These are phyloP conservation scores for Hylaea fasciaria DNA, from an alignment of 2,888 invertebrate species.

Conservation along the genomic window DNA sequence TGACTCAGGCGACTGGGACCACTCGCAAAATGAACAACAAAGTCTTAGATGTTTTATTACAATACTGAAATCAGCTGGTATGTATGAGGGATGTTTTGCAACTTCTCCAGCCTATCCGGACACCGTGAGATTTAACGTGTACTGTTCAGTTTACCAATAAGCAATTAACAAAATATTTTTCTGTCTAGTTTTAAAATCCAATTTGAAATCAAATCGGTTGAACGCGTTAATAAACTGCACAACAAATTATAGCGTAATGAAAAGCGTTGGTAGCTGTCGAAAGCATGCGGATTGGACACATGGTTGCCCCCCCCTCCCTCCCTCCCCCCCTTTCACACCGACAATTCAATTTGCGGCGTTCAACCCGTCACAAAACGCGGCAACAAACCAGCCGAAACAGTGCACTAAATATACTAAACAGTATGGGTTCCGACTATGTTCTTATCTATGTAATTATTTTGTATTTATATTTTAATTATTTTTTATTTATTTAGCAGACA, in stretches of 20 bases:
- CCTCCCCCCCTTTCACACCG: conserved; percentile 28
- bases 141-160: too few relatives aligned
- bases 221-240: conserved; percentile 30
- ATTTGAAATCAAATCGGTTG: conserved; percentile 19
- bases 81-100: too few relatives aligned
- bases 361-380: conserved; percentile 42
- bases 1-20: too few relatives aligned
- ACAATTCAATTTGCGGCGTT: conserved; percentile 49
- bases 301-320: conserved; percentile 22
- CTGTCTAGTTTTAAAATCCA: not conserved
- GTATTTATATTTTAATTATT: too few relatives aligned
- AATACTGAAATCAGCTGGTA: too few relatives aligned
- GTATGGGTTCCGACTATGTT: conserved; percentile 3
- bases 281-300: conserved; percentile 41
- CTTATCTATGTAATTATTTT: too few relatives aligned
- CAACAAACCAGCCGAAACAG: conserved; percentile 27
- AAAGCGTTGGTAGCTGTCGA: conserved; percentile 42
- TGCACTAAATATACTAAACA: not conserved
- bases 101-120: too few relatives aligned
- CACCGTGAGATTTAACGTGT: too few relatives aligned
- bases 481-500: not conserved
- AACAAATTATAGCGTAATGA: conserved; percentile 44
- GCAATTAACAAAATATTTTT: too few relatives aligned
- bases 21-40: too few relatives aligned
- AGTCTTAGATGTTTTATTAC: too few relatives aligned